phyloP scores from a whole-genome alignment of 1,140 invertebrate species.

The Drosophila mauritiana region DNA sequence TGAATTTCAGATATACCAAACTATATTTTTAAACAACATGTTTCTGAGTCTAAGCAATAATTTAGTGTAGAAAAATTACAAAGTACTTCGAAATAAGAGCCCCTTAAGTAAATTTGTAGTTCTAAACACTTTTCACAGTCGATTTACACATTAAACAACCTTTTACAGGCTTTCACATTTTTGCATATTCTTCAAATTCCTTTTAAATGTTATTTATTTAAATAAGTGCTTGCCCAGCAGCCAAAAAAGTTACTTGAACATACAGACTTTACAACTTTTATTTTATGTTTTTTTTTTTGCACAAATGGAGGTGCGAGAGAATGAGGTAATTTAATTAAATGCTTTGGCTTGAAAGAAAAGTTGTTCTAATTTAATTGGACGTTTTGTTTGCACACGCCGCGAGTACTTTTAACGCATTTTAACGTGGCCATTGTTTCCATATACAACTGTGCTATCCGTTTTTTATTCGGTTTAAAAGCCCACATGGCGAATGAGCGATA shows the following conservation, averaged over 20 bases:
- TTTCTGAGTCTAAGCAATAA: too few relatives aligned
- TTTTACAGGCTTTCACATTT: neutral
- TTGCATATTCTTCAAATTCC: constrained; percentile 14
- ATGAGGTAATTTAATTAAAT: constrained; percentile 68
- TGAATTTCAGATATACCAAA: too few relatives aligned
- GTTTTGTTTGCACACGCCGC: constrained; percentile 56
- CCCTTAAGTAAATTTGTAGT: too few relatives aligned
- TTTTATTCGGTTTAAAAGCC: constrained; percentile 66
- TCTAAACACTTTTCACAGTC: neutral
- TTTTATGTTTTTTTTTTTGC: constrained; percentile 15
- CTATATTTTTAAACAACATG: too few relatives aligned
- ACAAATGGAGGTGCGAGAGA: constrained; percentile 1
- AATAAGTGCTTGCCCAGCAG: constrained; percentile 23
- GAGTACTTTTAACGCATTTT: constrained; percentile 39
- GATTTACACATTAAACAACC: neutral
- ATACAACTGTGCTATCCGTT: constrained; percentile 32
- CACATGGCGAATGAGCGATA: constrained; percentile 61
- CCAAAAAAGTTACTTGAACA: constrained; percentile 23
- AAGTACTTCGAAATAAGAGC: too few relatives aligned
- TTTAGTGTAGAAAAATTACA: too few relatives aligned
- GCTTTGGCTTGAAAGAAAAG: constrained; percentile 67
- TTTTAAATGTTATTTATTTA: constrained; percentile 29
- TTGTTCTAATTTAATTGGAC: constrained; percentile 74
- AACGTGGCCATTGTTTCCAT: constrained; percentile 44
- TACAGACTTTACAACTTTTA: constrained; percentile 29